Evolutionary conservation across 2,113 vertebrate genomes (phyloP), one percentile per base, ranked within the genome.

Genomic region (Cebus imitator): DNA sequence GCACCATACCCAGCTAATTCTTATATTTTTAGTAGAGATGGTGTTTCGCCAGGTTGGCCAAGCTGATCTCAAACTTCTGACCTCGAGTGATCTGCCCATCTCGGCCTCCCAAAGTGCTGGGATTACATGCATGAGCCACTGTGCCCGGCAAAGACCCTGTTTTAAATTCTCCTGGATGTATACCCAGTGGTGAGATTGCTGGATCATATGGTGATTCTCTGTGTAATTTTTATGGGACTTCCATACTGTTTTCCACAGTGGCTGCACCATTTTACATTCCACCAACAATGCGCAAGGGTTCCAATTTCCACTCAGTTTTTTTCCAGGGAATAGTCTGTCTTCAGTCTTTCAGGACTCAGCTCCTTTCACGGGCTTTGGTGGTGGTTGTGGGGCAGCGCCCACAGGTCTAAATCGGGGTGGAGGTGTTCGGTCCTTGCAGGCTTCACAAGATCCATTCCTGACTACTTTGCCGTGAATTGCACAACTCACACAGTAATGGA

Each of bases 1-100:
- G 10, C 58, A 61, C 1, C 23, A 61, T 11, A 11, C 4, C 10
- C 0, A 2, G 61, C 61, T 64, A 30, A 32, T 32, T 64, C 30
- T 64, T 64, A 30, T 6, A 64, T 64, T 64, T 14, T 64, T 64
- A 64, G 27, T 32, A 64, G 6, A 68, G 66, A 68, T 3, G 3
- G 14, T 14, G 64, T 68, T 35, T 68, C 2, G 6, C 14, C 32
- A 3, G 14, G 32, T 68, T 68, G 14, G 30, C 32, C 14, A 68
- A 14, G 32, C 66, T 68, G 66, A 32, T 18, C 66, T 68, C 35
- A 32, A 68, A n/a, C 66, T 8, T 16, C 6, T 35, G 32, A 68
- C 30, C 66, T 68, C 66, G 18, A 35, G 66, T 8, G 32, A 68
- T n/a, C 66, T 1, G 13, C 66, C 66, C 0, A 3, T 30, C 32